These are phyloP conservation scores for Tylochromis polylepis DNA, from an alignment of 2,113 vertebrate genomes.

Conservation along the genomic window DNA sequence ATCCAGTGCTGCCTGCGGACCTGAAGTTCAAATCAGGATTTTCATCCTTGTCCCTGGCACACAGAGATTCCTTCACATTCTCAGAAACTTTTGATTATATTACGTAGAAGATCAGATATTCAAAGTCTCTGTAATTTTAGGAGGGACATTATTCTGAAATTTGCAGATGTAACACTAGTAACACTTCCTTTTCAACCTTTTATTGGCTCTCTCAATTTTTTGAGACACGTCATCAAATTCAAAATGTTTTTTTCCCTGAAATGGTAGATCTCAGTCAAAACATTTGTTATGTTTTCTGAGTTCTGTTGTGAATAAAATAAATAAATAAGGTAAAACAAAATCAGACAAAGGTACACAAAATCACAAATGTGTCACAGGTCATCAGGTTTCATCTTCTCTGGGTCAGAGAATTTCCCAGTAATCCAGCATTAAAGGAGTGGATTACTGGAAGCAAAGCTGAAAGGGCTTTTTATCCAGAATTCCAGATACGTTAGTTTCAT, in stretches of 20 bases:
- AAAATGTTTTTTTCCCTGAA: not conserved
- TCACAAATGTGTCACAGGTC: not conserved
- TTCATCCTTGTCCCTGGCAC: not conserved
- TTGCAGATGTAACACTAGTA: not conserved
- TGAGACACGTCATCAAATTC: not conserved
- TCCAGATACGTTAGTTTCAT: not conserved
- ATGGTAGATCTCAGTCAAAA: not conserved
- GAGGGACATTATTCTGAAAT: not conserved
- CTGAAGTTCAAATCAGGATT: not conserved
- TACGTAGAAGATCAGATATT: not conserved
- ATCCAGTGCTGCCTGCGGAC: too few species aligned
- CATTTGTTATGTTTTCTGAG: not conserved
- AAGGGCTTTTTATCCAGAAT: not conserved
- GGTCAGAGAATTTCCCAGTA: fast-evolving
- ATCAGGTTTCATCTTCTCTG: not conserved
- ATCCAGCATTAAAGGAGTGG: not conserved
- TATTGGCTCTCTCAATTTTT: not conserved
- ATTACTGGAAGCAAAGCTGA: not conserved
- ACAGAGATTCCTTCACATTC: not conserved
- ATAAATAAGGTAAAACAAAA: not conserved
- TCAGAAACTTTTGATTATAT: not conserved
- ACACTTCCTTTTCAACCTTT: not conserved
- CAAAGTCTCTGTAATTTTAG: not conserved
- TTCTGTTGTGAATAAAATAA: not conserved
- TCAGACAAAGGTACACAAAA: not conserved